Evolutionary conservation across 2,888 invertebrate genomes (phyloP), one percentile per base, ranked within the genome.

Genomic region (Tachina fera): DNA sequence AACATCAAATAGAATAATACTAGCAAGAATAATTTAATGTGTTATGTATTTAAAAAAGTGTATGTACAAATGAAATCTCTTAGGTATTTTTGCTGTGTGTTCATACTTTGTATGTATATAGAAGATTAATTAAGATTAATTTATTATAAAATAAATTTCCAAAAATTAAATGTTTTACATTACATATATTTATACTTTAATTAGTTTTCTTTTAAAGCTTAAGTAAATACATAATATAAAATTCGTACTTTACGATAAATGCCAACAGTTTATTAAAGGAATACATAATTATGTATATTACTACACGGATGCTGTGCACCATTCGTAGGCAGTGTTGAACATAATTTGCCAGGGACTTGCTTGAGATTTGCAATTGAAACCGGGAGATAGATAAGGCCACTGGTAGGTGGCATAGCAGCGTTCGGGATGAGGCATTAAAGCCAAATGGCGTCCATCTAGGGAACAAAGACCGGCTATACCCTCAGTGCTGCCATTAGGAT

Each of bases 401-500:
- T 99, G 98, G 96, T 97, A 98, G 88, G 96, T 95, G 88, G 97
- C 94, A 84, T 96, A 95, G 91, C 97, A 97, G 86, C 99, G 95
- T 93, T 99, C 99, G 0, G 99, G 99, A 94, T 99, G 99, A 3
- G 99, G 99, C 99, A 99, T 99, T 95, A 99, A 95, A 0, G 98
- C 99, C 88, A 99, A 94, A 93, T 99, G 99, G 6, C 99, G 95
- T 0, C 99, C 99, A 93, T 99, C 96, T 1, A 92, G 90, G 0
- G 99, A 99, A 89, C 98, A 97, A 77, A 99, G 93, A 14, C 97
- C 98, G 39, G 99, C 99, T 87, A 98, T 94, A 31, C 98, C 98
- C 89, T 94, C 96, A 1, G 89, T 93, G 91, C 97, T 97, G 83
- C 98, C 98, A 92, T 98, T 98, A 1, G 99, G 99, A 93, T 99